Evolutionary conservation across 2,888 invertebrate species (phyloP).

Genomic region (Cabera pusaria): DNA sequence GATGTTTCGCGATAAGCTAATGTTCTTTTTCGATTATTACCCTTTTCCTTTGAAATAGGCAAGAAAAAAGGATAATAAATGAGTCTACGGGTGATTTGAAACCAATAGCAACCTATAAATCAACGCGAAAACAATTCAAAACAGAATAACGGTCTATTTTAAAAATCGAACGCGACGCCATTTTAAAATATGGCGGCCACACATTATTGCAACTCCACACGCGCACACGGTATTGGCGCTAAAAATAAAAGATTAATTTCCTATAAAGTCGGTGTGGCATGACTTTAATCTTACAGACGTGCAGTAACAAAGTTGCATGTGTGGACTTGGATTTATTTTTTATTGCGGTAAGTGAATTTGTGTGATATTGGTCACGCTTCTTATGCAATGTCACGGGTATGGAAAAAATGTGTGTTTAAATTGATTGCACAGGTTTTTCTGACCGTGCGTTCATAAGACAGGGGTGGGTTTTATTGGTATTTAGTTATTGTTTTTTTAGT

Average conservation of each 20-base stretch:
- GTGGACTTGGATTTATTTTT: constrained; percentile 33
- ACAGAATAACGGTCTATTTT: constrained; percentile 46
- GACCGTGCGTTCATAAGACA: no score
- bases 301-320: constrained; percentile 38
- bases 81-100: no score
- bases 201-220: constrained; percentile 63
- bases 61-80: no score
- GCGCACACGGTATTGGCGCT: constrained; percentile 54
- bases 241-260: constrained; percentile 78
- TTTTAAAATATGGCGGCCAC: constrained; percentile 65
- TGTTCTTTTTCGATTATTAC: no score
- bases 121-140: constrained; percentile 36
- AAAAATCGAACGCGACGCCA: constrained; percentile 60
- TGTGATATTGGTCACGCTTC: constrained; percentile 9
- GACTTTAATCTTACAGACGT: constrained; percentile 51
- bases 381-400: neutral
- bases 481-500: no score
- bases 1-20: no score
- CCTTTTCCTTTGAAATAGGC: no score
- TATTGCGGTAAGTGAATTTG: constrained; percentile 4
- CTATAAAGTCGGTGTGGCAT: constrained; percentile 59
- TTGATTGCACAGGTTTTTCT: no score
- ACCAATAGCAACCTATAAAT: constrained; percentile 31
- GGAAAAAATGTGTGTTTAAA: no score
- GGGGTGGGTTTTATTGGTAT: no score